A percentile compares a stretch with the other conserved stretches of the same genome.
Conservation (phyloP, 2,797 vertebrate genomes). For the Neoniphon sammara region DNA sequence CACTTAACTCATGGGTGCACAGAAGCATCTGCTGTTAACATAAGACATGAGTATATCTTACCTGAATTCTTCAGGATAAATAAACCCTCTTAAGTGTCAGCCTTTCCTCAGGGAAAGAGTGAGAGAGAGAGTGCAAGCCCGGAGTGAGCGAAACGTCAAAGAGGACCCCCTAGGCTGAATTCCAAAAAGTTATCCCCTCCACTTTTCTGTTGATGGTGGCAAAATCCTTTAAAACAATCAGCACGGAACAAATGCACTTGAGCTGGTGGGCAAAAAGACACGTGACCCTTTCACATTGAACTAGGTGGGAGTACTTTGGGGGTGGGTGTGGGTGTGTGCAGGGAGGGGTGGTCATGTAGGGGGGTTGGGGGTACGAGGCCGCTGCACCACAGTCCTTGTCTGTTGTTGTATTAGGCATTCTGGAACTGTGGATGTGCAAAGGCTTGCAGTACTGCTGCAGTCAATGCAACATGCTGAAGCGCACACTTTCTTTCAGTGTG, state of each 20-base stretch:
- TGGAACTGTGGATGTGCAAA: conserved; percentile 86
- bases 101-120: conserved; percentile 76
- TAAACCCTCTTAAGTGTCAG: conserved; percentile 74
- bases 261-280: conserved; percentile 66
- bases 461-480: conserved; percentile 88
- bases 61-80: conserved; percentile 81
- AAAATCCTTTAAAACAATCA: conserved; percentile 84
- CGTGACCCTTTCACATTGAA: conserved; percentile 70
- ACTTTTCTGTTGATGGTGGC: conserved; percentile 87
- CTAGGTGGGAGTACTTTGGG: conserved; percentile 61
- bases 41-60: conserved; percentile 64
- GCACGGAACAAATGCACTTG: conserved; percentile 78
- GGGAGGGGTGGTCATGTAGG: conserved; percentile 40
- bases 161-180: conserved; percentile 80
- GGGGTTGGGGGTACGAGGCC: conserved; percentile 48
- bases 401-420: conserved; percentile 81
- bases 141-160: conserved; percentile 78
- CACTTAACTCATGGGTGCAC: neutral
- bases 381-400: conserved; percentile 53
- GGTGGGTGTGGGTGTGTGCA: conserved; percentile 28
- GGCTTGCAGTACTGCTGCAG: conserved; percentile 81
- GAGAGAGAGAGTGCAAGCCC: conserved; percentile 75
- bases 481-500: conserved; percentile 82
- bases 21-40: conserved; percentile 3
- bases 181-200: conserved; percentile 86